Percentiles rank a stretch among this genome's conserved stretches.
Conservation (phyloP, 2,888 invertebrate species). For the Synanthedon andrenaeformis region DNA sequence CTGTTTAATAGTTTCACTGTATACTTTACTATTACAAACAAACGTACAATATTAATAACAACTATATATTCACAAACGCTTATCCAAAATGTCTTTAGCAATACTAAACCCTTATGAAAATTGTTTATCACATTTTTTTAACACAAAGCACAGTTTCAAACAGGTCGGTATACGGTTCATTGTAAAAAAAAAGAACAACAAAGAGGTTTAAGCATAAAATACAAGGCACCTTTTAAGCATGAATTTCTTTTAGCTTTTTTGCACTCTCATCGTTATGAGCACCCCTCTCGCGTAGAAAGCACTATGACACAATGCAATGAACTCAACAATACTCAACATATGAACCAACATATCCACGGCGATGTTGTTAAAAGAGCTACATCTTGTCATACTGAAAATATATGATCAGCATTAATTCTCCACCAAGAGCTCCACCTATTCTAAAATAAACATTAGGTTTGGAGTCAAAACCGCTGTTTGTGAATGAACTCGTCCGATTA, state of each 20-base stretch:
- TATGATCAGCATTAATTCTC: no score
- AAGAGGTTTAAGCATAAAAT: background rate
- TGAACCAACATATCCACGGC: background rate
- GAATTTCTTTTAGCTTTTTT: slow-evolving; percentile 4
- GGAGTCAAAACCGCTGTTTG: no score
- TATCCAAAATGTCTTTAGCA: no score
- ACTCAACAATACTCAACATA: slow-evolving; percentile 5
- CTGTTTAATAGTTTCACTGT: no score
- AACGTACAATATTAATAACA: no score
- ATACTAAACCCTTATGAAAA: no score
- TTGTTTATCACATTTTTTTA: no score
- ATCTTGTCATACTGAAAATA: background rate
- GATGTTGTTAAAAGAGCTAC: slow-evolving; percentile 1
- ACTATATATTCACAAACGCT: no score
- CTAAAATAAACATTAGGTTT: no score
- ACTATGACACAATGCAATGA: slow-evolving; percentile 6
- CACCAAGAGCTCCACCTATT: no score
- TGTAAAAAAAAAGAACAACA: background rate
- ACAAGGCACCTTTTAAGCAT: background rate
- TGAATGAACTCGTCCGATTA: no score
- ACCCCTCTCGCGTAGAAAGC: slow-evolving; percentile 2
- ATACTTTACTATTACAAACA: no score
- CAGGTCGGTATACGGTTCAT: background rate
- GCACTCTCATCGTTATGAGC: slow-evolving; percentile 2
- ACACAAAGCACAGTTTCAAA: background rate